Evolutionary conservation across 2,888 invertebrate species (phyloP).

Genomic region (Melangyna quadrimaculata): DNA sequence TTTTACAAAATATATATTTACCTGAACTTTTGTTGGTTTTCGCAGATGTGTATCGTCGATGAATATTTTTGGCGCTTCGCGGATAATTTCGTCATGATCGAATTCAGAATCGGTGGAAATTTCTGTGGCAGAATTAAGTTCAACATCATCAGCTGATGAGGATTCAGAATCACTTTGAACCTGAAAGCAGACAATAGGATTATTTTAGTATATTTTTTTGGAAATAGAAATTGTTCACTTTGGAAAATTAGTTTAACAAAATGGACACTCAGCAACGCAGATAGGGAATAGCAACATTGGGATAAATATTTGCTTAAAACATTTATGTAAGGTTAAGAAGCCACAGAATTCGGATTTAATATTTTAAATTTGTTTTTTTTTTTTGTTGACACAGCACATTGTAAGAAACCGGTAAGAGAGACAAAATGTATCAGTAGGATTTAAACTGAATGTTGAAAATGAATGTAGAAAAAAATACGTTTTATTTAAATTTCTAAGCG

Average conservation of each 20-base stretch:
- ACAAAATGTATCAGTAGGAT: too few species aligned
- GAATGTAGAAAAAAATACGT: too few species aligned
- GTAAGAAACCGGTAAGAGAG: too few species aligned
- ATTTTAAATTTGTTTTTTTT: neutral
- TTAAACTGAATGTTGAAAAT: too few species aligned
- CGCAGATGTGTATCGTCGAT: constrained; percentile 86
- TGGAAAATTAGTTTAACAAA: constrained; percentile 43
- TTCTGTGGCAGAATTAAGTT: constrained; percentile 93
- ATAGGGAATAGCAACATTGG: constrained; percentile 41
- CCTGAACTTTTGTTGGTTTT: constrained; percentile 85
- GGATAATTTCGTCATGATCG: constrained; percentile 88
- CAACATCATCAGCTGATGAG: constrained; percentile 87
- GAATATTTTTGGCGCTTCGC: constrained; percentile 88
- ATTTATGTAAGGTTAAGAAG: neutral
- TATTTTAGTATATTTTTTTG: neutral
- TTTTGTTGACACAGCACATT: too few species aligned
- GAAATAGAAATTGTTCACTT: neutral
- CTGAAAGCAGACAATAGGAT: constrained; percentile 79
- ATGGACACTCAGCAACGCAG: constrained; percentile 53
- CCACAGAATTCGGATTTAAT: neutral
- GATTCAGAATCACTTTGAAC: constrained; percentile 85
- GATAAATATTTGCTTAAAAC: neutral
- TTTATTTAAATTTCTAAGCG: too few species aligned
- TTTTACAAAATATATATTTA: constrained; percentile 77
- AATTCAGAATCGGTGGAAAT: constrained; percentile 96